A percentile compares a stretch with the other conserved stretches of the same genome.
Conservation (phyloP, 2,888 invertebrate genomes). For the Sympetrum striolatum region DNA sequence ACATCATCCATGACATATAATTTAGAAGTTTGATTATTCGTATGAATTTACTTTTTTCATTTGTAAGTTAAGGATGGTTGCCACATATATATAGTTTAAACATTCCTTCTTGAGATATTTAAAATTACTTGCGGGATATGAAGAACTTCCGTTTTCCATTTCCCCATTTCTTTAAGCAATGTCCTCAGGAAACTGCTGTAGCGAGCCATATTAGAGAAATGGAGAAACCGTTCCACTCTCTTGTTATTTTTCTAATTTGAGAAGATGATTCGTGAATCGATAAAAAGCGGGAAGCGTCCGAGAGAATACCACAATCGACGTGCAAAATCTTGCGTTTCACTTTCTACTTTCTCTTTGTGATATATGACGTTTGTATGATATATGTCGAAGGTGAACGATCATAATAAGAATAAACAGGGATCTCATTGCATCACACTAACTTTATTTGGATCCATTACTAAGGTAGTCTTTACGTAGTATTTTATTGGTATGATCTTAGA, state of each 20-base stretch:
- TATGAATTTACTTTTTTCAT: no score
- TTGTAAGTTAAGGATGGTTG: no score
- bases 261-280: background rate
- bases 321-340: background rate
- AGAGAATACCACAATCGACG: background rate
- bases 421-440: no score
- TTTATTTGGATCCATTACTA: no score
- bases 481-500: no score
- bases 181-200: background rate
- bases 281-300: background rate
- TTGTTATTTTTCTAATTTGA: background rate
- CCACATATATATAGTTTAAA: no score
- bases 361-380: background rate
- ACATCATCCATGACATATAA: no score
- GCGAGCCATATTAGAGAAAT: background rate
- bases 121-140: no score
- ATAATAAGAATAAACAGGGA: no score
- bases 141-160: background rate
- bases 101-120: no score
- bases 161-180: background rate
- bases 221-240: background rate
- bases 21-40: no score
- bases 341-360: background rate
- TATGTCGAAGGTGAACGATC: background rate
- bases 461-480: no score